Evolutionary conservation across 2,888 invertebrate species (phyloP).

Genomic region (Papilio elwesi): DNA sequence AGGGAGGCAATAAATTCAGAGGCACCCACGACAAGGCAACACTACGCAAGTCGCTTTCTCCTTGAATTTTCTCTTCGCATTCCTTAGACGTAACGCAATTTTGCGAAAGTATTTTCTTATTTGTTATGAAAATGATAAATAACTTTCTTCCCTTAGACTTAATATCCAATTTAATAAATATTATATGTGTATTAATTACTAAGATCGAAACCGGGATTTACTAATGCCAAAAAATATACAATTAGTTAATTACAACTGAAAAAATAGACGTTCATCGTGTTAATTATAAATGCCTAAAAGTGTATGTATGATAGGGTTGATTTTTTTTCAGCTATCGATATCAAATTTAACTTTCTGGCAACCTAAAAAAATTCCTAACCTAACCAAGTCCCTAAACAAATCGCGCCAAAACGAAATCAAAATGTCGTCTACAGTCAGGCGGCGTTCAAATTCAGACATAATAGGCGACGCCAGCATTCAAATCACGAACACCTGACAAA

Average conservation of each 20-base stretch:
- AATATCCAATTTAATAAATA: no score
- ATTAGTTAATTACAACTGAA: no score
- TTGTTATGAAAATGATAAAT: conserved; percentile 18
- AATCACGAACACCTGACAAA: conserved; percentile 76
- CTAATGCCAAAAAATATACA: no score
- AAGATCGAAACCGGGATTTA: no score
- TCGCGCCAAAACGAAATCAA: conserved; percentile 30
- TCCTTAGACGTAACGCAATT: conserved; percentile 26
- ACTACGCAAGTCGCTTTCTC: conserved; percentile 54
- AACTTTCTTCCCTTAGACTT: neutral
- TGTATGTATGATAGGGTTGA: no score
- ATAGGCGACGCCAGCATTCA: conserved; percentile 58
- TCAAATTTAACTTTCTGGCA: no score
- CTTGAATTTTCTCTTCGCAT: conserved; percentile 51
- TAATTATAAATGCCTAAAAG: no score
- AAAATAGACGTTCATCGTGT: no score
- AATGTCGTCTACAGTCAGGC: conserved; percentile 45
- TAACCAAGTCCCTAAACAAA: neutral
- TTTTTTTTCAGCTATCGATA: no score
- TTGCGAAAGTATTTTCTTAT: conserved; percentile 27
- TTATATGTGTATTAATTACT: no score
- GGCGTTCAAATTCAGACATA: conserved; percentile 40
- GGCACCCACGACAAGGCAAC: conserved; percentile 48
- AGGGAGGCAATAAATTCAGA: conserved; percentile 58
- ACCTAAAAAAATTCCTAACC: no score